Evolutionary conservation across 2,797 vertebrate genomes (phyloP).

Genomic region (Siniperca undulata): DNA sequence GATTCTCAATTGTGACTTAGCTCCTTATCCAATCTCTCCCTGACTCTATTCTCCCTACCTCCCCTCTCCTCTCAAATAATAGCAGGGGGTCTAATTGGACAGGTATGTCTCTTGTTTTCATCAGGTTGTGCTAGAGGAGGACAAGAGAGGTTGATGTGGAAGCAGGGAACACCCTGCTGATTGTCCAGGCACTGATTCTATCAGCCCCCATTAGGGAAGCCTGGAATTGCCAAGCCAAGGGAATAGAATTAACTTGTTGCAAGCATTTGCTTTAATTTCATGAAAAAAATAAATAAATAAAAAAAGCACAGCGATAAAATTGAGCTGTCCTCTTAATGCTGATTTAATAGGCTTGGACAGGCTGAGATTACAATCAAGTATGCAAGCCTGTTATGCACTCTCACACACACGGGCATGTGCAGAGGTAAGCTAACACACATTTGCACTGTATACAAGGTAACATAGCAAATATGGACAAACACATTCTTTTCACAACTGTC

Average conservation of each 20-base stretch:
- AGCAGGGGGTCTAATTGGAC: constrained; percentile 74
- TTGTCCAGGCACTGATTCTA: constrained; percentile 74
- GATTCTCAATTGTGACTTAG: constrained; percentile 63
- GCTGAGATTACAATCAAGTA: constrained; percentile 60
- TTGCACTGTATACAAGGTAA: constrained; percentile 39
- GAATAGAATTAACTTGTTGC: constrained; percentile 62
- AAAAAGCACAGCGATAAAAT: constrained; percentile 31
- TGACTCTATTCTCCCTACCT: constrained; percentile 24
- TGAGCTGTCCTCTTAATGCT: constrained; percentile 49
- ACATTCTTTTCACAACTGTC: constrained; percentile 14
- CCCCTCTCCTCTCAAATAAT: constrained; percentile 49
- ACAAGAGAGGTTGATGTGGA: constrained; percentile 47
- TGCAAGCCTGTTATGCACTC: constrained; percentile 17
- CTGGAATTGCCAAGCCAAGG: constrained; percentile 51
- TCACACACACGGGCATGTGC: neutral
- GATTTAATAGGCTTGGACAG: constrained; percentile 61
- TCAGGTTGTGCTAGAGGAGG: constrained; percentile 51
- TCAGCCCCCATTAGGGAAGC: constrained; percentile 68
- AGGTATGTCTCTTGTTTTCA: constrained; percentile 71
- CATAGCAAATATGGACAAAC: constrained; percentile 40
- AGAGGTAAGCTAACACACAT: constrained; percentile 14
- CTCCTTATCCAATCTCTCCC: constrained; percentile 55
- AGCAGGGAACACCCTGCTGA: constrained; percentile 70
- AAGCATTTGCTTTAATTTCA: constrained; percentile 64
- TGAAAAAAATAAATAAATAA: neutral